A percentile compares a stretch with the other conserved stretches of the same genome.
Evolutionary conservation across 2,797 vertebrate genomes (phyloP).

Genomic region (Bradypodion pumilum): DNA sequence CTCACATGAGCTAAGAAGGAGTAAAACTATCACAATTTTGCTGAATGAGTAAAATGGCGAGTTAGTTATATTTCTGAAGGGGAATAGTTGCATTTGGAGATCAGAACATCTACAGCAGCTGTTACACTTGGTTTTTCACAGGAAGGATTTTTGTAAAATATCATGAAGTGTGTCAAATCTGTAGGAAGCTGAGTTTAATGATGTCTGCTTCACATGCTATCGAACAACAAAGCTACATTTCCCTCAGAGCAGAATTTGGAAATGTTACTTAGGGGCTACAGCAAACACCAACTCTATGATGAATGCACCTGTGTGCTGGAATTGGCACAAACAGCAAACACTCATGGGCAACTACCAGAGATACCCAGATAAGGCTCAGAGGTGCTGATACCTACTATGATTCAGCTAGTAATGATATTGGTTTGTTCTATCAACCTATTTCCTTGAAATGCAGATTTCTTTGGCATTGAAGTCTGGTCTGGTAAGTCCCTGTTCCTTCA

Average conservation of each 20-base stretch:
- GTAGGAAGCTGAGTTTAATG: not conserved
- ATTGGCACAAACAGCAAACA: too few relatives aligned
- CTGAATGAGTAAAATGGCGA: not conserved
- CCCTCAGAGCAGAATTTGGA: not conserved
- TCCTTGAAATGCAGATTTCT: not conserved
- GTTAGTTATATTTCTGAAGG: not conserved
- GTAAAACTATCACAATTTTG: not conserved
- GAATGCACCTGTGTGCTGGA: not conserved
- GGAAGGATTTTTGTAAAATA: not conserved
- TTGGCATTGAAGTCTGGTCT: not conserved
- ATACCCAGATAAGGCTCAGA: not conserved
- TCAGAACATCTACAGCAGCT: not conserved
- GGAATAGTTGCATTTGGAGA: not conserved
- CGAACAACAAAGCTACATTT: not conserved
- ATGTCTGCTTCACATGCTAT: too few relatives aligned
- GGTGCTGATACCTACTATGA: not conserved
- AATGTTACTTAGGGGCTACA: not conserved
- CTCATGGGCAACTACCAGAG: too few relatives aligned
- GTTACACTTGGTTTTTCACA: not conserved
- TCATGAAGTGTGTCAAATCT: not conserved
- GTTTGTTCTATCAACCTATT: not conserved
- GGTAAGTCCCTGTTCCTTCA: not conserved
- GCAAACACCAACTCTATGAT: not conserved
- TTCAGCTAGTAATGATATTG: not conserved
- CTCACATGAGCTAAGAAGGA: not conserved